phyloP scores from a whole-genome alignment of 2,113 vertebrate species.

The Thomomys bottae region DNA sequence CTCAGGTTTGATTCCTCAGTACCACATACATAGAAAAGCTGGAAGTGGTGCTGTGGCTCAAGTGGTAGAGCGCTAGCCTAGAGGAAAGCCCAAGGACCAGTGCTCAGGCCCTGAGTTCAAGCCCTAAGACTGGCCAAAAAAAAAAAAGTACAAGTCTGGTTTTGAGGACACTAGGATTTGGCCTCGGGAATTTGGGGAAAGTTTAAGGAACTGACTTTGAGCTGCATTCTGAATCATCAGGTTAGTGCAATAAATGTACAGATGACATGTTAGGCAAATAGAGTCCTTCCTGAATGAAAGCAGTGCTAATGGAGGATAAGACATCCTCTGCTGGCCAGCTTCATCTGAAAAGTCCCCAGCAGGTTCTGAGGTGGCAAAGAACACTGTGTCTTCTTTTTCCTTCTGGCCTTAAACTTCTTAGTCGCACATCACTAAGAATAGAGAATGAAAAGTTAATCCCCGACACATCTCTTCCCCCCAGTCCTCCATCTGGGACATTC shows the following conservation, averaged over 20 bases:
- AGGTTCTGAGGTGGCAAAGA: background rate
- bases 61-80: too few species aligned
- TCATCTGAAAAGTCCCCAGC: background rate
- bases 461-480: background rate
- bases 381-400: background rate
- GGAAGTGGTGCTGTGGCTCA: too few species aligned
- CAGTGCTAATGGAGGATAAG: background rate
- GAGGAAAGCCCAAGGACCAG: too few species aligned
- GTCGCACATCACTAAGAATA: background rate
- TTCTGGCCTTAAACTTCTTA: background rate
- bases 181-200: background rate
- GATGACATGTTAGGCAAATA: background rate
- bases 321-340: background rate
- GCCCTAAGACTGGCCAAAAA: too few species aligned
- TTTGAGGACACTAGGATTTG: background rate
- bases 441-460: background rate
- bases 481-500: background rate
- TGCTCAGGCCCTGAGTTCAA: too few species aligned
- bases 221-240: background rate
- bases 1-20: too few species aligned
- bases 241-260: background rate
- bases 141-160: background rate
- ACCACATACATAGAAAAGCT: too few species aligned
- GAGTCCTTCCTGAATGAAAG: conserved; percentile 23
- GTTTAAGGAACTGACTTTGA: background rate